Conservation (phyloP, 2,113 vertebrate genomes). For the Pristiophorus japonicus region DNA sequence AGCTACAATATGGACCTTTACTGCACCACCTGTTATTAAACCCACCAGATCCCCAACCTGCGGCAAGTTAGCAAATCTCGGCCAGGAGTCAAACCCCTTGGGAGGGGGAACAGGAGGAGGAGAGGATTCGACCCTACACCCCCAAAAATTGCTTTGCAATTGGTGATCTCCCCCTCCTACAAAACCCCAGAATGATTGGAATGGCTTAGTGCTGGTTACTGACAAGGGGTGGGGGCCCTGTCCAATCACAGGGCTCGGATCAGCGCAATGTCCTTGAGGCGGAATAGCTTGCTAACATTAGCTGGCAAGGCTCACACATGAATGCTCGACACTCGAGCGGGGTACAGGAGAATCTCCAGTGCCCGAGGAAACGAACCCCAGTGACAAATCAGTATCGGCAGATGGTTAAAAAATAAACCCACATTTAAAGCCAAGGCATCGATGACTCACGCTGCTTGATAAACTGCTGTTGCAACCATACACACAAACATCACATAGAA, state of each 20-base stretch:
- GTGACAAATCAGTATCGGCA: not conserved
- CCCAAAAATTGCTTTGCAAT: no score
- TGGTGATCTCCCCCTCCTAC: no score
- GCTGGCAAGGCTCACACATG: no score
- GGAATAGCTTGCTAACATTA: no score
- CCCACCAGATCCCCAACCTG: not conserved
- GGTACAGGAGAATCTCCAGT: not conserved
- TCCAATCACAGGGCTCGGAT: no score
- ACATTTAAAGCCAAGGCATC: not conserved
- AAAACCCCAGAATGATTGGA: no score
- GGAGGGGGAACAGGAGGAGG: not conserved
- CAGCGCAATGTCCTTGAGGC: no score
- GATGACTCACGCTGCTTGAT: constrained; percentile 76
- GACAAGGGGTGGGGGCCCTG: no score
- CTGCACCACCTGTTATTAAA: not conserved
- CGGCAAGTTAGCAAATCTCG: not conserved
- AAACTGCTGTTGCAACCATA: constrained; percentile 80
- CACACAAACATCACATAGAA: constrained; percentile 91
- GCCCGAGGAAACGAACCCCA: not conserved
- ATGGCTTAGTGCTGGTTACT: no score
- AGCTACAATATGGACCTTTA: not conserved
- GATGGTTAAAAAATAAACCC: not conserved
- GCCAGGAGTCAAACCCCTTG: not conserved
- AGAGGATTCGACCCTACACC: no score
- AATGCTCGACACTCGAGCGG: not conserved